These are phyloP conservation scores for Takifugu bimaculatus DNA, from an alignment of 2,113 vertebrate genomes.

Conservation along the genomic window DNA sequence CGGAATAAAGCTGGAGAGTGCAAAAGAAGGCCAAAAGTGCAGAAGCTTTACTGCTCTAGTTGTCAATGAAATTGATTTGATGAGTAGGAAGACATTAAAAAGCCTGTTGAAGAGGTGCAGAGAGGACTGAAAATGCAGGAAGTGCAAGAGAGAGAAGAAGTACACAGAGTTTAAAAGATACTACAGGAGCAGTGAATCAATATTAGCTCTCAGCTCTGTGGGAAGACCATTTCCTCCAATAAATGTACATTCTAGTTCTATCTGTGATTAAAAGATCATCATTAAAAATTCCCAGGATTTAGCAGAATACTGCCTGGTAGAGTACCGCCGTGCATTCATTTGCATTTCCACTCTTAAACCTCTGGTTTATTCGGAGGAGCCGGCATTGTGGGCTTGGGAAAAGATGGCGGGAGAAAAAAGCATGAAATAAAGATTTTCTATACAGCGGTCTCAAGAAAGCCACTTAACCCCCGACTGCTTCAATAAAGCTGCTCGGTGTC, in stretches of 20 bases:
- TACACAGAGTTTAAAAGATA: background rate
- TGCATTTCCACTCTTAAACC: slow-evolving; percentile 23
- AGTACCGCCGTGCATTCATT: slow-evolving; percentile 13
- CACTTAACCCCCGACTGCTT: slow-evolving; percentile 49
- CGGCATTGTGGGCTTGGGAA: slow-evolving; percentile 30
- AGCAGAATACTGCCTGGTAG: slow-evolving; percentile 20
- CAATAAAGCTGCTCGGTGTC: slow-evolving; percentile 44
- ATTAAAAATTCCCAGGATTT: slow-evolving; percentile 26
- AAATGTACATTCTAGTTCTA: slow-evolving; percentile 8
- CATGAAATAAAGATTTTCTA: slow-evolving; percentile 58
- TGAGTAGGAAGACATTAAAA: slow-evolving; percentile 30
- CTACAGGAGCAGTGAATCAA: no score
- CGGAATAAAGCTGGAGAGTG: background rate
- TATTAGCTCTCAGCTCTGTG: background rate
- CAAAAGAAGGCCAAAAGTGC: slow-evolving; percentile 10
- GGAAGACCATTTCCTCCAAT: slow-evolving; percentile 11
- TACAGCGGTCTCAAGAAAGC: slow-evolving; percentile 38
- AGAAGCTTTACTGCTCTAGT: slow-evolving; percentile 11
- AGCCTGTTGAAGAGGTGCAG: background rate
- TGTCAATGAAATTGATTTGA: slow-evolving; percentile 29
- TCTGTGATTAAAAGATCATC: background rate
- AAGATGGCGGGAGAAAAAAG: slow-evolving; percentile 30
- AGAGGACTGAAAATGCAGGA: slow-evolving; percentile 1
- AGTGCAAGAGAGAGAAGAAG: background rate
- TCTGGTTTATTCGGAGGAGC: slow-evolving; percentile 31